Conservation (phyloP, 2,113 vertebrate genomes). For the Leptobrachium leishanense region DNA sequence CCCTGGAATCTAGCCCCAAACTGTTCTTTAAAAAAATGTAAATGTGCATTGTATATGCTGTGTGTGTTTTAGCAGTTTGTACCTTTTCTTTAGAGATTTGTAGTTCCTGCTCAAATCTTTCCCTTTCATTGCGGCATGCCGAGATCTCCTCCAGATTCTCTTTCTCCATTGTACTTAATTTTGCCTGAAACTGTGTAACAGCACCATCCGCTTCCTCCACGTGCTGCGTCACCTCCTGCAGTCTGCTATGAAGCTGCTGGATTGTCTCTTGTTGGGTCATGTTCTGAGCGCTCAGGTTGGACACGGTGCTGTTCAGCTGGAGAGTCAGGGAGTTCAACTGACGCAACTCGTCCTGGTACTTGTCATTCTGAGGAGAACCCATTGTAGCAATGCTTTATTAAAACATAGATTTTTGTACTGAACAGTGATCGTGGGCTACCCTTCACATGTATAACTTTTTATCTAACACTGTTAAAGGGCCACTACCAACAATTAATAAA, state of each 20-base stretch:
- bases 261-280: conserved; percentile 54
- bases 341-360: conserved; percentile 67
- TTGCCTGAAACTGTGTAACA: conserved; percentile 56
- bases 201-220: conserved; percentile 55
- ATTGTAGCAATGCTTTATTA: no score
- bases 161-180: conserved; percentile 41
- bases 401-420: no score
- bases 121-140: conserved; percentile 55
- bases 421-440: no score
- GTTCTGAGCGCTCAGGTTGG: conserved; percentile 65
- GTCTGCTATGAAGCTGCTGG: conserved; percentile 60
- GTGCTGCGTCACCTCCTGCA: conserved; percentile 49
- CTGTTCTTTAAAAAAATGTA: no score
- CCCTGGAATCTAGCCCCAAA: no score
- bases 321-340: conserved; percentile 65
- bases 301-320: conserved; percentile 66
- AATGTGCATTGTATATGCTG: no score
- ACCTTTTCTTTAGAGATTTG: conserved; percentile 15
- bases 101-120: conserved; percentile 62
- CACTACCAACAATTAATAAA: no score
- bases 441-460: no score
- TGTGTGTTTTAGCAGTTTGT: neutral
- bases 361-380: conserved; percentile 66
- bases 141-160: conserved; percentile 56
- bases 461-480: no score